These are phyloP conservation scores for Climacteris rufus DNA, from an alignment of 2,113 vertebrate genomes.

Conservation along the genomic window DNA sequence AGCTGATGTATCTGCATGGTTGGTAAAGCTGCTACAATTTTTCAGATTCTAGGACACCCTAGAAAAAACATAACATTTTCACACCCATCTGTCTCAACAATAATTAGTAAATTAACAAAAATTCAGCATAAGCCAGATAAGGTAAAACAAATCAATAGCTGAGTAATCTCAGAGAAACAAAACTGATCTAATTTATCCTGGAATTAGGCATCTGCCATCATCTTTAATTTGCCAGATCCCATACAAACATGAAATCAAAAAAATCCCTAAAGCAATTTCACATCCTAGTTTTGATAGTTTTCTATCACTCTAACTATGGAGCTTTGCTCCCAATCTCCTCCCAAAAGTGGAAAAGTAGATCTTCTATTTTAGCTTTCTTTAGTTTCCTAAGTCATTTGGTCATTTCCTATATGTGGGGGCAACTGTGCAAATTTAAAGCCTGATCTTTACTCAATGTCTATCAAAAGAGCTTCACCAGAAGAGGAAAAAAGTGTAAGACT, in stretches of 20 bases:
- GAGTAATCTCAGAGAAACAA: not conserved
- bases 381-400: not conserved
- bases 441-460: not conserved
- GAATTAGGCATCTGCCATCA: not conserved
- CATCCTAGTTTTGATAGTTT: not conserved
- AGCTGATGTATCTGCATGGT: not conserved
- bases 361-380: not conserved
- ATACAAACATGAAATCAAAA: not conserved
- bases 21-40: not conserved
- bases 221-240: slow-evolving; percentile 11
- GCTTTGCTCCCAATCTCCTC: not conserved
- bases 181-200: not conserved
- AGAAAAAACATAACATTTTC: not conserved
- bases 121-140: not conserved
- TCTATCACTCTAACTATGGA: not conserved
- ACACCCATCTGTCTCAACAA: not conserved
- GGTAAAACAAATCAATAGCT: not conserved
- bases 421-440: not conserved
- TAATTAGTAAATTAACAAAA: not conserved
- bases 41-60: not conserved
- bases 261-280: not conserved
- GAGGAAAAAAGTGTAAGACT: not conserved
- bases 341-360: not conserved
- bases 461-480: not conserved
- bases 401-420: not conserved